Conservation (phyloP, 2,113 vertebrate species). For the Paradoxurus hermaphroditus region DNA sequence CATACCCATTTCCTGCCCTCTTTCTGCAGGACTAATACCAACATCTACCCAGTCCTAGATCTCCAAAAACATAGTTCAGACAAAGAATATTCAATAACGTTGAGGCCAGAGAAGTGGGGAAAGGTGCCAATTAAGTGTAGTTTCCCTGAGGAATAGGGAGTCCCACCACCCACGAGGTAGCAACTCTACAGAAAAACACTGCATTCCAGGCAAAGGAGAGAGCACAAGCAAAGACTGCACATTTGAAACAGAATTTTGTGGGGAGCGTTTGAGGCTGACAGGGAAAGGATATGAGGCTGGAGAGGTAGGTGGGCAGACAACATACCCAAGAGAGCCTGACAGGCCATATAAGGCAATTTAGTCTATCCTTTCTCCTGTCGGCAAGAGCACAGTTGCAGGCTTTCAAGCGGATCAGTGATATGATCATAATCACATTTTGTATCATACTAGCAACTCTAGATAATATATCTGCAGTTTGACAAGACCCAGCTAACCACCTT, state of each 20-base stretch:
- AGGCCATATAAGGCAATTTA: background rate
- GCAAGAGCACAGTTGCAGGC: background rate
- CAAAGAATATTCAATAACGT: background rate
- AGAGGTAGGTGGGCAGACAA: background rate
- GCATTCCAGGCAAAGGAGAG: background rate
- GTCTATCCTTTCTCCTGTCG: background rate
- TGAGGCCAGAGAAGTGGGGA: conserved; percentile 23
- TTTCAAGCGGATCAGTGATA: background rate
- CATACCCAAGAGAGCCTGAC: background rate
- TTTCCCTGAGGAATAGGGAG: conserved; percentile 13
- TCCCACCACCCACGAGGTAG: background rate
- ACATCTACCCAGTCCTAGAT: background rate
- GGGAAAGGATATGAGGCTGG: background rate
- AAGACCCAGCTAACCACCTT: background rate
- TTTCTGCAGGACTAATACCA: background rate
- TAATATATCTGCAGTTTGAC: background rate
- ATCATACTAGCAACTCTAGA: background rate
- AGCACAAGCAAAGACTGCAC: background rate
- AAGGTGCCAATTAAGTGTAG: conserved; percentile 9
- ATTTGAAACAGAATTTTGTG: conserved; percentile 6
- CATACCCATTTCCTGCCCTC: background rate
- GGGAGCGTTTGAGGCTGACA: background rate
- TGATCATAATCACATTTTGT: conserved; percentile 11
- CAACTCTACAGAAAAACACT: background rate
- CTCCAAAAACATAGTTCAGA: background rate